Evolutionary conservation across 2,888 invertebrate species (phyloP), one percentile per base, ranked within the genome.

Genomic region (Coelinius sp.): DNA sequence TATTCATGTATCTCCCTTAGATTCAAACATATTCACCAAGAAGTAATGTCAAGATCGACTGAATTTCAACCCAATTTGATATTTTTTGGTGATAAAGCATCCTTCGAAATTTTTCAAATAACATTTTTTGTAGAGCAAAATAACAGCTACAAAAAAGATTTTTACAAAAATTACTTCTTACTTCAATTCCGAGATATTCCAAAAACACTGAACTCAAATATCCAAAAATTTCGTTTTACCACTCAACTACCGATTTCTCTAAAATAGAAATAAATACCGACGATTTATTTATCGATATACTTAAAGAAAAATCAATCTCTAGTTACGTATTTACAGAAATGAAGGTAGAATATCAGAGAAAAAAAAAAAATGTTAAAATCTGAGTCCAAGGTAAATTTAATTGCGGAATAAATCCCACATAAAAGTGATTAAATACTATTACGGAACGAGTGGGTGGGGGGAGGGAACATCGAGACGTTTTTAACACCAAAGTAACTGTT

Each of bases 391-490:
- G 41, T 20, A 14, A 63, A 14, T 63, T 44, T 25, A n/a, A 63
- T 63, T 63, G 63, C 41, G 22, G 24, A 24, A 41, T 24, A 38
- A 41, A 41, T 63, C 41, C 25, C 41, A 38, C 38, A 20, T 63
- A 63, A 10, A 41, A 14, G 41, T n/a, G 25, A 63, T 22, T 41
- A 63, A 41, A 63, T 22, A 63, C 38, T 24, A 41, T 63, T 63
- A 20, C 24, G n/a, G 25, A 38, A 63, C 63, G 63, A 41, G 38
- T 38, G 31, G 14, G 27, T 27, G 17, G n/a, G 17, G 27, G 20
- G 35, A 24, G 53, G n/a, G 6, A 49, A 59, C 59, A 59, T 59
- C 35, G 59, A 59, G 59, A 59, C 53, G 25, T 24, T 35, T 35
- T 31, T 59, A 59, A 59, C 59, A 35, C 31, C 35, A 20, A 35